A percentile compares a stretch with the other conserved stretches of the same genome.
phyloP scores from a whole-genome alignment of 2,113 vertebrate species.

The Alosa alosa region DNA sequence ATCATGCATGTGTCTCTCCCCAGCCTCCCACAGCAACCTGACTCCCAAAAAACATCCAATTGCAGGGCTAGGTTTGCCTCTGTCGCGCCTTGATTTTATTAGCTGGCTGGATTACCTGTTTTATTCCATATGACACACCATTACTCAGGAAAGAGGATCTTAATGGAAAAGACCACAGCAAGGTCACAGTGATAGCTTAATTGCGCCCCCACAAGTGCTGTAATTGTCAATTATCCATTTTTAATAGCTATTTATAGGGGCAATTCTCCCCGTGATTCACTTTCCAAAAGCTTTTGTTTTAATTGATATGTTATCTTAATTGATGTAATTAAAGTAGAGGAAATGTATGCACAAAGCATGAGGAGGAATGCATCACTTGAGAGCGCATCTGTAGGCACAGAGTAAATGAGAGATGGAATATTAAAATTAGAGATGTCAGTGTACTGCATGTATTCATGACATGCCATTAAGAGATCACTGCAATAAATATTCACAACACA shows the following conservation, averaged over 20 bases:
- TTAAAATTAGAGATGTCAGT: background rate
- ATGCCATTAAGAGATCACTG: conserved; percentile 52
- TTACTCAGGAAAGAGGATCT: conserved; percentile 40
- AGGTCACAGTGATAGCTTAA: conserved; percentile 57
- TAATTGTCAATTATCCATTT: conserved; percentile 62
- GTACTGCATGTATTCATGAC: background rate
- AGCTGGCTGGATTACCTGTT: conserved; percentile 33
- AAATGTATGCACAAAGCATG: conserved; percentile 43
- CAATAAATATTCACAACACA: conserved; percentile 66
- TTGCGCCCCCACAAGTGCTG: conserved; percentile 48
- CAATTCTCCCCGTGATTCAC: conserved; percentile 54
- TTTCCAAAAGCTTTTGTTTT: conserved; percentile 48
- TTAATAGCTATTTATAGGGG: conserved; percentile 62
- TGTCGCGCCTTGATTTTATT: conserved; percentile 42
- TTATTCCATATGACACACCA: conserved; percentile 41
- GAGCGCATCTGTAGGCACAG: background rate
- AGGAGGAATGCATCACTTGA: conserved; percentile 19
- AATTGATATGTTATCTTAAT: conserved; percentile 65
- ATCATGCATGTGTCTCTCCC: background rate
- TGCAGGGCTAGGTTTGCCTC: background rate
- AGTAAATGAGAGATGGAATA: background rate
- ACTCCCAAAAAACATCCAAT: background rate
- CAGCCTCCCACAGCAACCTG: background rate
- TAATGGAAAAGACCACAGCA: conserved; percentile 48
- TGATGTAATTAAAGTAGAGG: conserved; percentile 57